Conservation (phyloP, 2,888 invertebrate genomes). For the Oconnorella tubifera region DNA sequence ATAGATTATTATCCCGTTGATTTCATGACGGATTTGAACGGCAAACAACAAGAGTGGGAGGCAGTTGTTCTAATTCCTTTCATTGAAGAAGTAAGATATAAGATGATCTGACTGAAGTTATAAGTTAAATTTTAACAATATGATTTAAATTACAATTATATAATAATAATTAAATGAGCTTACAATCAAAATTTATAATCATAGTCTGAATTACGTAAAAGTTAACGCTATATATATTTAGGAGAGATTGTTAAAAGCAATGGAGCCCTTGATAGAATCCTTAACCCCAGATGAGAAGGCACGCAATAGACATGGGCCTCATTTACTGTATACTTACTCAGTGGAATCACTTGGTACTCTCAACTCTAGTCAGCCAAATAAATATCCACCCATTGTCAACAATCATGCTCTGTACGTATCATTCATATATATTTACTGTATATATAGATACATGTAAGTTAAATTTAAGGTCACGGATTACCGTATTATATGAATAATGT, state of each 20-base stretch:
- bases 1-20: slow-evolving; percentile 97
- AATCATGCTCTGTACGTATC: slow-evolving; percentile 55
- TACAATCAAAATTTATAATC: too few species aligned
- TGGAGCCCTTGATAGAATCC: slow-evolving; percentile 72
- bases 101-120: too few species aligned
- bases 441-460: too few species aligned
- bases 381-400: slow-evolving; percentile 49
- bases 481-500: too few species aligned
- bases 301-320: slow-evolving; percentile 81
- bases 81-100: slow-evolving; percentile 78
- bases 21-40: slow-evolving; percentile 93
- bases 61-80: slow-evolving; percentile 96
- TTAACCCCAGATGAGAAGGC: slow-evolving; percentile 75
- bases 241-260: slow-evolving; percentile 72
- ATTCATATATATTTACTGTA: neutral
- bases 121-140: too few species aligned
- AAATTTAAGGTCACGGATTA: too few species aligned
- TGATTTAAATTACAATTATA: too few species aligned
- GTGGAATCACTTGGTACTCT: slow-evolving; percentile 60
- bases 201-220: too few species aligned
- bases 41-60: slow-evolving; percentile 96
- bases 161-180: too few species aligned
- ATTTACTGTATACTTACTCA: slow-evolving; percentile 71
- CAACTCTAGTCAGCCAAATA: slow-evolving; percentile 44
- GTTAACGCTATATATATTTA: too few species aligned